Conservation (phyloP, 2,113 vertebrate species). For the Symphodus melops region DNA sequence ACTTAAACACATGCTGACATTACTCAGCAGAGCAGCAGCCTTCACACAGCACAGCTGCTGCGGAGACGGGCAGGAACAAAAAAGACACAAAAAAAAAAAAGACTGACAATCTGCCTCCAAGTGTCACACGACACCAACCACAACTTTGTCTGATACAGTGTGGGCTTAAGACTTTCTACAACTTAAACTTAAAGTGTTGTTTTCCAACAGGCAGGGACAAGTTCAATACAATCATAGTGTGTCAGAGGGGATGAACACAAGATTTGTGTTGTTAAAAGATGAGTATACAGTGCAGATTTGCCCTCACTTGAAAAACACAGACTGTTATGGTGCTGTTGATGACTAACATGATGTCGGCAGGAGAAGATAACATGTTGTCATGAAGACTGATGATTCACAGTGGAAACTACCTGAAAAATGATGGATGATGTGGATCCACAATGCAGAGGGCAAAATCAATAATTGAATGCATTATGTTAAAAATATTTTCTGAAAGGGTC, state of each 20-base stretch:
- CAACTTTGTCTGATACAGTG: not conserved
- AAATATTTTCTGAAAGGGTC: conserved; percentile 1
- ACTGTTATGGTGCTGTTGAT: conserved; percentile 8
- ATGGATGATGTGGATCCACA: not conserved
- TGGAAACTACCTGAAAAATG: conserved; percentile 27
- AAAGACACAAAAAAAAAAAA: conserved; percentile 28
- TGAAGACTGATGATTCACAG: conserved; percentile 27
- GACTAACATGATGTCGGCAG: conserved; percentile 26
- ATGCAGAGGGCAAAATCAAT: not conserved
- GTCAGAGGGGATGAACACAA: not conserved
- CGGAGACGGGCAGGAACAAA: conserved; percentile 33
- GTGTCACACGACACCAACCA: conserved; percentile 9
- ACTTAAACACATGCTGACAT: conserved; percentile 66
- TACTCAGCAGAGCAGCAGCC: conserved; percentile 61
- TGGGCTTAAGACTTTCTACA: not conserved
- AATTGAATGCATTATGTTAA: not conserved
- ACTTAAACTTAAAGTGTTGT: not conserved
- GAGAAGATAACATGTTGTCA: conserved; percentile 34
- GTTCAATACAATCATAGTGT: not conserved
- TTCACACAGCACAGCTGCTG: conserved; percentile 66
- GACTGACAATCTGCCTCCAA: conserved; percentile 17
- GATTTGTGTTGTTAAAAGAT: not conserved
- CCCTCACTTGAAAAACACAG: conserved; percentile 26
- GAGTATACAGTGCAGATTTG: not conserved
- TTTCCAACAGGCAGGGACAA: not conserved